Evolutionary conservation across 2,888 invertebrate genomes (phyloP).

Genomic region (Buathra laborator): DNA sequence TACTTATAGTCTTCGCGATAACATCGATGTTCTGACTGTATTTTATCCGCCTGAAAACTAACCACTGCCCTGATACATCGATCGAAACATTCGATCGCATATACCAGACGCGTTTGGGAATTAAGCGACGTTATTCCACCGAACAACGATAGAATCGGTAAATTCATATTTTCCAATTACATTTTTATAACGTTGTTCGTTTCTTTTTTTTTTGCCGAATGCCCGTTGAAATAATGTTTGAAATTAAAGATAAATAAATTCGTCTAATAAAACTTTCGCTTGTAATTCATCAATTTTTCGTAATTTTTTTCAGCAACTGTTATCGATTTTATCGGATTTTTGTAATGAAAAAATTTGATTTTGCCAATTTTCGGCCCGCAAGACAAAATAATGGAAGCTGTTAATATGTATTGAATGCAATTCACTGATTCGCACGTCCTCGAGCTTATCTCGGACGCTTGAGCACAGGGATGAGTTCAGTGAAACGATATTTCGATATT

Average conservation of each 20-base stretch:
- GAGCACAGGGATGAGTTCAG: background rate
- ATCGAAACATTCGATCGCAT: constrained; percentile 9
- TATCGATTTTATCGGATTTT: background rate
- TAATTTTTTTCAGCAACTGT: too few species aligned
- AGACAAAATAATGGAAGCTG: constrained; percentile 17
- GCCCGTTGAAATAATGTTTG: too few species aligned
- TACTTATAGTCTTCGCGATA: constrained; percentile 29
- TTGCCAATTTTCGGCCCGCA: background rate
- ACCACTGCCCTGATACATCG: background rate
- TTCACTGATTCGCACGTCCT: background rate
- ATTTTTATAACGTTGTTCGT: background rate
- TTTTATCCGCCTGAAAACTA: background rate
- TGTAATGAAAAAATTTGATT: background rate
- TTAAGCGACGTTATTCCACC: constrained; percentile 31
- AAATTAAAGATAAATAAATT: too few species aligned
- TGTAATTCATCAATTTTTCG: too few species aligned
- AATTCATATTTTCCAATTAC: constrained; percentile 15
- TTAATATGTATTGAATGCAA: background rate
- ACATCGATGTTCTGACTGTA: background rate
- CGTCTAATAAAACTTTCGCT: too few species aligned
- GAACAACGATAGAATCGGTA: background rate
- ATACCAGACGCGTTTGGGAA: constrained; percentile 8
- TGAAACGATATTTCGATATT: background rate
- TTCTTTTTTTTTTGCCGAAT: too few species aligned
- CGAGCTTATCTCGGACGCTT: background rate